These are phyloP conservation scores for Steinernema khuongi DNA, from an alignment of 1,140 invertebrate genomes.

Conservation along the genomic window DNA sequence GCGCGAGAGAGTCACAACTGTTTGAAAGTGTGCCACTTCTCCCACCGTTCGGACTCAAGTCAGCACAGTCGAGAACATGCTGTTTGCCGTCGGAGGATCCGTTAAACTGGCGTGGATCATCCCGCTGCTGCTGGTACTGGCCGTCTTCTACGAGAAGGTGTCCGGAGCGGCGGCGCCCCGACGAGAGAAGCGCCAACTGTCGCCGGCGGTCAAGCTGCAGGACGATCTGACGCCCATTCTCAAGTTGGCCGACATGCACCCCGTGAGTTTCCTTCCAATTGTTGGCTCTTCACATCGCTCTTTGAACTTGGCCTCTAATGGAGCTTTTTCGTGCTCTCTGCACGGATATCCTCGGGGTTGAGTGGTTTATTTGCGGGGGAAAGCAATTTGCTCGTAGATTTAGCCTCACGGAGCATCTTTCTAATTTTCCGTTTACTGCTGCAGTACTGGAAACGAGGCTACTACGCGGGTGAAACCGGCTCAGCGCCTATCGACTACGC, in stretches of 20 bases:
- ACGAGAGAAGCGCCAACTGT: constrained; percentile 8
- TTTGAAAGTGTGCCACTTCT: neutral
- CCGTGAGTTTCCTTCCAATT: neutral
- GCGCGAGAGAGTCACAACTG: neutral
- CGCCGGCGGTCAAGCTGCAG: neutral
- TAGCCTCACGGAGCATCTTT: no score
- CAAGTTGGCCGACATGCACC: neutral
- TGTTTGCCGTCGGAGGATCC: neutral
- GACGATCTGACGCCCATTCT: constrained; percentile 9
- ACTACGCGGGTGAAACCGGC: neutral
- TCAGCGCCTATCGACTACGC: neutral
- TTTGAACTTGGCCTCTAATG: neutral
- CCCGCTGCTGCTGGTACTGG: neutral
- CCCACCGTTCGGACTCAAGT: neutral
- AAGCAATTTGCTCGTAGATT: neutral
- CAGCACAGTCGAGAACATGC: neutral
- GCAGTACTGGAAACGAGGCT: constrained; percentile 6
- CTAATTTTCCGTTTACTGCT: neutral
- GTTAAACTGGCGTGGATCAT: neutral
- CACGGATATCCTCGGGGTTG: no score
- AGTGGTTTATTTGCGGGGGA: no score
- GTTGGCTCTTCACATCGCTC: neutral
- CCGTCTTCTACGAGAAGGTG: constrained; percentile 9
- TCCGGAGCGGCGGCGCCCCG: neutral
- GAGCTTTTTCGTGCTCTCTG: no score